These are phyloP conservation scores for Trachurus trachurus DNA, from an alignment of 2,797 vertebrate species.

Conservation along the genomic window DNA sequence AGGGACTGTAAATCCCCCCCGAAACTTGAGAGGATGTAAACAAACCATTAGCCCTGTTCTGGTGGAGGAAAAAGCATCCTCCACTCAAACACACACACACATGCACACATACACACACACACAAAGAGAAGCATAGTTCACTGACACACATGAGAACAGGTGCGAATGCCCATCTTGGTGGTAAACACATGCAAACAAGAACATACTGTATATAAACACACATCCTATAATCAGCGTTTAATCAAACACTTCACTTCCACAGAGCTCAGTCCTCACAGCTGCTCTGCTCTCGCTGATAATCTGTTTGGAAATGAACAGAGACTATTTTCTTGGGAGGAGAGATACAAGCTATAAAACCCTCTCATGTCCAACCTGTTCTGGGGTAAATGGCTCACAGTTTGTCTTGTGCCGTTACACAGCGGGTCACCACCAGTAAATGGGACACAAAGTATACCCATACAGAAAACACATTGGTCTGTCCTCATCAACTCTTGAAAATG, in stretches of 20 bases:
- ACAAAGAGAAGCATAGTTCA: neutral
- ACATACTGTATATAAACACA: neutral
- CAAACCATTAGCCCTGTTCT: constrained; percentile 66
- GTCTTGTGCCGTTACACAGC: constrained; percentile 15
- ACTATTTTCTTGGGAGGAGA: neutral
- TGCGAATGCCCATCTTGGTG: constrained; percentile 18
- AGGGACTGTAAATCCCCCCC: constrained; percentile 72
- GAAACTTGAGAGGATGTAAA: constrained; percentile 78
- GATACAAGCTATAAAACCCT: constrained; percentile 8
- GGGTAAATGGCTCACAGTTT: constrained; percentile 25
- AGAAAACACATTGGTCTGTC: neutral
- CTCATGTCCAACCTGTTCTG: neutral
- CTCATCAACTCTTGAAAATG: neutral
- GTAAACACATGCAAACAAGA: neutral
- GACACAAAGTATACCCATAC: neutral
- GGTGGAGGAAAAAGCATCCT: constrained; percentile 10
- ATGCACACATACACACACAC: constrained; percentile 34
- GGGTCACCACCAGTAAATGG: neutral
- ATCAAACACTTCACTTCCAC: too few species aligned
- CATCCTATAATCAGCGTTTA: neutral
- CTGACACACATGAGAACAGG: constrained; percentile 11
- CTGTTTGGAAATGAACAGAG: constrained; percentile 9
- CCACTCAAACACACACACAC: constrained; percentile 2
- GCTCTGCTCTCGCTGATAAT: neutral
- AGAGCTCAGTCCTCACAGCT: neutral